Evolutionary conservation across 1,140 invertebrate species (phyloP).

Genomic region (Popillia japonica): DNA sequence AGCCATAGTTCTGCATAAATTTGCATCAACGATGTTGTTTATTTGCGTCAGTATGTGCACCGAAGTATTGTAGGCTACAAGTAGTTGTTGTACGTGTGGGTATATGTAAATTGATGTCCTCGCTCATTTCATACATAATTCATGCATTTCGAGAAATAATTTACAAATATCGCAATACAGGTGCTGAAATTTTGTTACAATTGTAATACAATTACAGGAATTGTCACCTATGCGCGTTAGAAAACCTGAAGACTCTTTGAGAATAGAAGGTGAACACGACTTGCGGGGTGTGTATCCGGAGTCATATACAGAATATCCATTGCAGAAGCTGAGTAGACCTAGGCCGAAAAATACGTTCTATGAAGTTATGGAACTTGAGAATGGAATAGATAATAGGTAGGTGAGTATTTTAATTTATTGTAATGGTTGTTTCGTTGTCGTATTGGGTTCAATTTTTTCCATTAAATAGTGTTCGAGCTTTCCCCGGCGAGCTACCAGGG

Average conservation of each 20-base stretch:
- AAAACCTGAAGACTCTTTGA: slow-evolving; percentile 44
- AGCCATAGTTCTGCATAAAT: slow-evolving; percentile 15
- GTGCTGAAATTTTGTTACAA: not conserved
- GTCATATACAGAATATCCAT: slow-evolving; percentile 42
- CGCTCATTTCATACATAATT: slow-evolving; percentile 30
- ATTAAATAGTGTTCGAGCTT: too few species aligned
- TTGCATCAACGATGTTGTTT: not conserved
- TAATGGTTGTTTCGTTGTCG: not conserved
- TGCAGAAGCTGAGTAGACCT: slow-evolving; percentile 35
- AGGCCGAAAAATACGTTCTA: slow-evolving; percentile 13
- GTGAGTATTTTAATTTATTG: slow-evolving; percentile 35
- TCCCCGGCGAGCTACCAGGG: too few species aligned
- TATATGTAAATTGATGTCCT: slow-evolving; percentile 24
- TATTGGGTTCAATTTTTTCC: not conserved
- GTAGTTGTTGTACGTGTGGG: not conserved
- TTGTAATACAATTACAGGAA: slow-evolving; percentile 40
- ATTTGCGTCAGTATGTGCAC: slow-evolving; percentile 16
- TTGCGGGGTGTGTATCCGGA: slow-evolving; percentile 47
- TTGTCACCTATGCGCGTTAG: slow-evolving; percentile 10
- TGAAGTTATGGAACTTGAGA: slow-evolving; percentile 42
- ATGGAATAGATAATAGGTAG: slow-evolving; percentile 40
- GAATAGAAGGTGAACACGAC: slow-evolving; percentile 45
- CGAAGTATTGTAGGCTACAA: not conserved
- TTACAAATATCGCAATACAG: slow-evolving; percentile 17
- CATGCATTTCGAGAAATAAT: slow-evolving; percentile 24